These are phyloP conservation scores for Alectoris magna DNA, from an alignment of 2,797 vertebrate genomes.

Conservation along the genomic window DNA sequence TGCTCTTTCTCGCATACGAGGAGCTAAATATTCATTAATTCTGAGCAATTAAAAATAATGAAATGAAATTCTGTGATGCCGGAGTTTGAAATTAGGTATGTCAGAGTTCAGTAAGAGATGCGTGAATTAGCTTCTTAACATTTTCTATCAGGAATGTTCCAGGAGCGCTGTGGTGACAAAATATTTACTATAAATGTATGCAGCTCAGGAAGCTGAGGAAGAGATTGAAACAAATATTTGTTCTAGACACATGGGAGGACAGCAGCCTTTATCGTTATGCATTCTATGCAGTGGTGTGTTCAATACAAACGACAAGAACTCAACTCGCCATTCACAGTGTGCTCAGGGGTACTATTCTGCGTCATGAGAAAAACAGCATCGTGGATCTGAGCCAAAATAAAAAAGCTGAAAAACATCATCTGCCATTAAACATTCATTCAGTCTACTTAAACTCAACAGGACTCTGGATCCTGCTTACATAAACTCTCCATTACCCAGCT, in stretches of 20 bases:
- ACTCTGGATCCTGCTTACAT: background rate
- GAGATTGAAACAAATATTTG: background rate
- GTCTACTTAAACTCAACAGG: background rate
- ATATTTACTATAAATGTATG: background rate
- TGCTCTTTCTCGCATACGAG: background rate
- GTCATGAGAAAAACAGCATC: background rate
- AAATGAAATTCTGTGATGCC: conserved; percentile 6
- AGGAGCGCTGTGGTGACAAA: background rate
- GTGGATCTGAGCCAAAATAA: background rate
- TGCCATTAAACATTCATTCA: background rate
- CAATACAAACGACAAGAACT: background rate
- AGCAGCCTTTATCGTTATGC: background rate
- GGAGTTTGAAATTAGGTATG: conserved; percentile 28
- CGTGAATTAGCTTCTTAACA: conserved; percentile 18
- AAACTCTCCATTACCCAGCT: background rate
- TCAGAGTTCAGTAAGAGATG: conserved; percentile 23
- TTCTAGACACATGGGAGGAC: background rate
- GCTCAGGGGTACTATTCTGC: background rate
- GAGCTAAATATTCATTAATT: conserved; percentile 63
- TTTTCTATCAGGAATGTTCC: background rate
- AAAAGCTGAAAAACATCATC: background rate
- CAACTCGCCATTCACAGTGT: background rate
- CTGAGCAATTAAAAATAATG: conserved; percentile 51
- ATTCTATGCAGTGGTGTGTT: background rate
- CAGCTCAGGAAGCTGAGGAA: background rate